Evolutionary conservation across 2,888 invertebrate species (phyloP), one percentile per base, ranked within the genome.

Genomic region (Hirtodrosophila cameraria): DNA sequence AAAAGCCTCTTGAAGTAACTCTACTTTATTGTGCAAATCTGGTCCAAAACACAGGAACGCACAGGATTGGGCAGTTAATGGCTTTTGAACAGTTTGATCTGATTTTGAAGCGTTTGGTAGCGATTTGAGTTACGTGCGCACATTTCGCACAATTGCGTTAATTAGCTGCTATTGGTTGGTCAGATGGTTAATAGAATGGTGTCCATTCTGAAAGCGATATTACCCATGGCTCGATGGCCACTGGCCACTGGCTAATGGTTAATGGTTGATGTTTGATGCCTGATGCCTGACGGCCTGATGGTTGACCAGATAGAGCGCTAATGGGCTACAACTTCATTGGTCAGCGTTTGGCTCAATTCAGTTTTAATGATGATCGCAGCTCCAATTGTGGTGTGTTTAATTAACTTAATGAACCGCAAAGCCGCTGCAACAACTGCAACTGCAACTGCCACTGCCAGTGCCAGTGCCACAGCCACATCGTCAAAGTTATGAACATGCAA

Each of bases 291-390:
- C 43, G 57, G 52, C 33, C 13, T 30, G 57, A 63, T 48, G 57
- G 35, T 45, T 38, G 48, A 50, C 31, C 28, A 54, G 50, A 61
- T 62, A 64, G 57, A 66, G 52, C 61, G 68, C 83, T 83, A 83
- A 83, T 83, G 70, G 78, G 59, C 69, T 78, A 83, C 83, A 83
- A 83, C 83, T 83, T 83, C 71, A 83, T 83, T 86, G 84, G 80
- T 45, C 75, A 62, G 28, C 41, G 27, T 50, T 46, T 50, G 60
- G 38, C 43, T 58, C 67, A 63, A 60, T 62, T 58, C 33, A 54
- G 50, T 61, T 74, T 84, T 80, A 82, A 75, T 81, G 85, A 81
- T 81, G 78, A 77, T 82, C 61, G 50, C 67, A 70, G 67, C 65
- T 76, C 83, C 79, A 83, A 79, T 75, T 75, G 84, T 36, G 73